Percentiles rank a stretch among this genome's conserved stretches.
Conservation (phyloP, 2,113 vertebrate genomes). For the Ammodytes dubius region DNA sequence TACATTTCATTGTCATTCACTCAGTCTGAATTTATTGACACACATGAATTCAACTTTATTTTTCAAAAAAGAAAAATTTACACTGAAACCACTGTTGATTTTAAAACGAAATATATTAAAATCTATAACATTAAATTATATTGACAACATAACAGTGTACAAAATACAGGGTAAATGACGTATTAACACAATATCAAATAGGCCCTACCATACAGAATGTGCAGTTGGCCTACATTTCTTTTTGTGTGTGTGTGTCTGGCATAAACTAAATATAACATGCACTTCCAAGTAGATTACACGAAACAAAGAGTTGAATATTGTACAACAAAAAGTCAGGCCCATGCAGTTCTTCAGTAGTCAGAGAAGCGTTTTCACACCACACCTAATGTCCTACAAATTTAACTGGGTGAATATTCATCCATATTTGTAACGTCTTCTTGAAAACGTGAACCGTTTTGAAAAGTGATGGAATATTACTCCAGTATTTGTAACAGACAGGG, state of each 20-base stretch:
- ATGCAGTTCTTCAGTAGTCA: background rate
- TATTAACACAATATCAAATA: slow-evolving; percentile 21
- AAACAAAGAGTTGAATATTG: slow-evolving; percentile 25
- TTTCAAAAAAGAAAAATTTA: slow-evolving; percentile 16
- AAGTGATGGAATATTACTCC: slow-evolving; percentile 7
- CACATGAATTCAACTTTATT: slow-evolving; percentile 43
- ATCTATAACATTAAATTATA: slow-evolving; percentile 81
- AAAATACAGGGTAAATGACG: slow-evolving; percentile 34
- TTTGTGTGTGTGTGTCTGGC: background rate
- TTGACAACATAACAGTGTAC: slow-evolving; percentile 34
- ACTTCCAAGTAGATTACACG: slow-evolving; percentile 27
- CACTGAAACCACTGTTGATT: slow-evolving; percentile 67
- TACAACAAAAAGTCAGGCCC: background rate
- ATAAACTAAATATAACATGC: slow-evolving; percentile 35
- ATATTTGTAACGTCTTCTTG: slow-evolving; percentile 5
- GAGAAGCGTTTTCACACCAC: background rate
- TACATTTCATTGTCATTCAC: background rate
- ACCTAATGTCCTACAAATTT: slow-evolving; percentile 13
- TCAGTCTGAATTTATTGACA: background rate
- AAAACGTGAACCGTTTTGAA: background rate
- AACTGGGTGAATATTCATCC: background rate
- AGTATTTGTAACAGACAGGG: slow-evolving; percentile 47
- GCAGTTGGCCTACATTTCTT: background rate
- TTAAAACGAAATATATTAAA: slow-evolving; percentile 88
- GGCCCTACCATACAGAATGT: slow-evolving; percentile 8